Evolutionary conservation across 64 coral and sea anemone species (phyloP).

Genomic region (Orbicella faveolata): DNA sequence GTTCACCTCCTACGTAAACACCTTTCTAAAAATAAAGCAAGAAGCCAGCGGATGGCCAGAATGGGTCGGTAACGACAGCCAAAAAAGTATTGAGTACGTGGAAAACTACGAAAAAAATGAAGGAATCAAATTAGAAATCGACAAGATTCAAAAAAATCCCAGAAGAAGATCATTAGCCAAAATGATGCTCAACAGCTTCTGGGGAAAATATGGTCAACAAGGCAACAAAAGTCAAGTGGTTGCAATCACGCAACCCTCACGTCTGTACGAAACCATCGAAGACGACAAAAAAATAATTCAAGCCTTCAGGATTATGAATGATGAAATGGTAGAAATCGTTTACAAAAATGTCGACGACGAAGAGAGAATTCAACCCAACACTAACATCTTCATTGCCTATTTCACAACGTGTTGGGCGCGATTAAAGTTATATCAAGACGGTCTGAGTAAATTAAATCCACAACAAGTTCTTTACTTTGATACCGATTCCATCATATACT

Average conservation of each 20-base stretch:
- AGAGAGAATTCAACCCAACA: neutral
- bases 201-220: neutral
- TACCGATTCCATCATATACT: neutral
- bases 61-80: neutral
- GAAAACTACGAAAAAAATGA: neutral
- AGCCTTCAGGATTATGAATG: neutral
- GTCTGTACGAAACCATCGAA: neutral
- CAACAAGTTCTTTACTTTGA: neutral
- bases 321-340: neutral
- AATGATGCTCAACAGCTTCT: conserved; percentile 15
- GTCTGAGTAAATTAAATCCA: neutral
- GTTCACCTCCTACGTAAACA: too few relatives aligned
- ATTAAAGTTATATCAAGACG: neutral
- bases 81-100: neutral
- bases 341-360: neutral
- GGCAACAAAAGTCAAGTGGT: neutral
- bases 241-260: neutral
- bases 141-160: neutral
- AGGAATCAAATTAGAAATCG: neutral
- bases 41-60: neutral
- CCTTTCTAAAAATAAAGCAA: conserved; percentile 9
- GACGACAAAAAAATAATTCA: neutral
- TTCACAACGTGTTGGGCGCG: conserved; percentile 7
- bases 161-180: neutral
- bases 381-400: neutral